These are phyloP conservation scores for Meloidogyne floridensis DNA, from an alignment of 1,140 invertebrate species.

Conservation along the genomic window DNA sequence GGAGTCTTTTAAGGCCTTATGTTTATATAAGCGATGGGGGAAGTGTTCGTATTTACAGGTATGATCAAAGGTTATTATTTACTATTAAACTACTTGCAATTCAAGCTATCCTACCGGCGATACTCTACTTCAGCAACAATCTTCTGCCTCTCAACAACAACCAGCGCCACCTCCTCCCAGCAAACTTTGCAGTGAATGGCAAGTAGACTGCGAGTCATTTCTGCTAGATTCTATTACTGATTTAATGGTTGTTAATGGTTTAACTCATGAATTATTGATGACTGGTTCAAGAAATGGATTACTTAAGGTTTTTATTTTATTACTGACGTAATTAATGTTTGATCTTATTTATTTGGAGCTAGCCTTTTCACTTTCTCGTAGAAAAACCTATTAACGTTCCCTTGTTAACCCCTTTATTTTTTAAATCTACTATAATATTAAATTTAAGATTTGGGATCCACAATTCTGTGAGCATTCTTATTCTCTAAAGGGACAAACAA, in stretches of 20 bases:
- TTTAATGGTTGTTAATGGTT: constrained; percentile 55
- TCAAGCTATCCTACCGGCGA: constrained; percentile 21
- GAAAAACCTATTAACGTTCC: too few species aligned
- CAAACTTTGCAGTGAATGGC: constrained; percentile 26
- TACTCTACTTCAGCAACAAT: constrained; percentile 9
- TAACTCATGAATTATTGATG: constrained; percentile 58
- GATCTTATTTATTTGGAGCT: background rate
- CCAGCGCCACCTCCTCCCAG: constrained; percentile 16
- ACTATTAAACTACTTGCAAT: background rate
- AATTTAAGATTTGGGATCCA: constrained; percentile 54
- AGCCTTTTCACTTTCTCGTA: background rate
- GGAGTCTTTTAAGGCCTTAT: constrained; percentile 53
- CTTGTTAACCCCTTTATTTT: too few species aligned
- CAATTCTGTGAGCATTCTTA: constrained; percentile 50
- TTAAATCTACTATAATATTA: too few species aligned
- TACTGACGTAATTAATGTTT: background rate
- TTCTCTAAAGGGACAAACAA: constrained; percentile 36
- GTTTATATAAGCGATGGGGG: constrained; percentile 50
- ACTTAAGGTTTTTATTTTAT: constrained; percentile 39
- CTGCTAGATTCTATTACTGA: constrained; percentile 50
- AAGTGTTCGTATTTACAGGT: constrained; percentile 35
- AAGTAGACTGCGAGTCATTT: constrained; percentile 26
- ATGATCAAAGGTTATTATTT: background rate
- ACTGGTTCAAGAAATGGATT: constrained; percentile 54
- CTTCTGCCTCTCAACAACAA: background rate